phyloP scores from a whole-genome alignment of 2,113 vertebrate species.

The Nansenia antarctica region DNA sequence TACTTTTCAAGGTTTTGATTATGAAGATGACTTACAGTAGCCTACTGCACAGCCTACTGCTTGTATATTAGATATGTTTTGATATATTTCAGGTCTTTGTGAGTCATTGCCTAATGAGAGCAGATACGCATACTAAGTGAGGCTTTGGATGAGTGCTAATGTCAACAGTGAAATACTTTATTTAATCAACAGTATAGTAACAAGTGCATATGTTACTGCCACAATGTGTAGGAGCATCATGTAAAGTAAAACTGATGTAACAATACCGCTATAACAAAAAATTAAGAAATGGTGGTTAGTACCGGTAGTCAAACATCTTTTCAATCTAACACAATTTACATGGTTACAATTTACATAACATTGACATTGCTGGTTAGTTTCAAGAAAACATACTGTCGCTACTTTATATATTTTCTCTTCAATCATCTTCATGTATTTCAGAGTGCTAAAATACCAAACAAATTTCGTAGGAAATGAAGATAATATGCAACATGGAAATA shows the following conservation, averaged over 20 bases:
- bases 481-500: constrained; percentile 4
- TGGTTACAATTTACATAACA: too few species aligned
- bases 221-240: background rate
- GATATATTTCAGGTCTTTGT: constrained; percentile 13
- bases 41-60: background rate
- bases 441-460: background rate
- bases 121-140: constrained; percentile 43
- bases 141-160: constrained; percentile 25
- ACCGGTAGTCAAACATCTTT: background rate
- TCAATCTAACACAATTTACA: background rate
- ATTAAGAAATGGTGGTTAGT: background rate
- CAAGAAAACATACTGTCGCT: background rate
- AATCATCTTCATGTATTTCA: background rate
- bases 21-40: background rate
- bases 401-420: background rate
- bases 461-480: background rate
- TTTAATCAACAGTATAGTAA: constrained; percentile 58
- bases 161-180: constrained; percentile 45
- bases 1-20: constrained; percentile 22
- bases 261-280: background rate
- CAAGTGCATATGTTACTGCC: constrained; percentile 11
- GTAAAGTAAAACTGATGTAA: background rate
- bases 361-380: background rate
- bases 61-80: background rate
- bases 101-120: constrained; percentile 56